Evolutionary conservation across 2,113 vertebrate species (phyloP).

Genomic region (Synchiropus splendidus): DNA sequence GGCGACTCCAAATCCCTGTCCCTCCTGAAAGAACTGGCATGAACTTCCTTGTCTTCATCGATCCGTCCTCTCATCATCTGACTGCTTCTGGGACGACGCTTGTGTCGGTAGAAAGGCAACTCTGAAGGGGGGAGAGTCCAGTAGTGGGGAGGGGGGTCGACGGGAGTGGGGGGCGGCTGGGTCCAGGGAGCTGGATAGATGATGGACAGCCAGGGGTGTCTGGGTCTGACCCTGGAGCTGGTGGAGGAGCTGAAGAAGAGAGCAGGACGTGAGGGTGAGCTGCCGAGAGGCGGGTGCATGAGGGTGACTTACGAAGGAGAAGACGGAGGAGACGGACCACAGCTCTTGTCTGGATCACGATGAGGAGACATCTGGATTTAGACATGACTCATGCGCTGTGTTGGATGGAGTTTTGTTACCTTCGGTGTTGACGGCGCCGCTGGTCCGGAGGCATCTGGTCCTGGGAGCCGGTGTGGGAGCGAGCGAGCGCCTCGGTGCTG

Average conservation of each 20-base stretch:
- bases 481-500: too few relatives aligned
- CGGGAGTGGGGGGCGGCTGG: constrained; percentile 72
- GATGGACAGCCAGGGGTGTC: constrained; percentile 82
- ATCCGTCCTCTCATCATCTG: constrained; percentile 25
- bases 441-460: too few relatives aligned
- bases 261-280: neutral
- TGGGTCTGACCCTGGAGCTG: constrained; percentile 47
- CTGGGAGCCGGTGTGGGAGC: too few relatives aligned
- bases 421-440: too few relatives aligned
- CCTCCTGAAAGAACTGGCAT: too few relatives aligned
- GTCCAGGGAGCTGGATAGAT: constrained; percentile 78
- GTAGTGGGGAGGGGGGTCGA: neutral
- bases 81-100: constrained; percentile 59
- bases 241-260: neutral
- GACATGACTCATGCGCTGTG: neutral
- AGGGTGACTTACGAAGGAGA: too few relatives aligned
- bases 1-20: too few relatives aligned
- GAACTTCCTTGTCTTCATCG: neutral
- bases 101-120: constrained; percentile 10
- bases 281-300: too few relatives aligned
- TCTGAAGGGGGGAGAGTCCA: too few relatives aligned
- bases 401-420: too few relatives aligned
- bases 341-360: neutral
- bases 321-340: too few relatives aligned
- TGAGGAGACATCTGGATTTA: neutral